Evolutionary conservation across 2,888 invertebrate genomes (phyloP).

Genomic region (Galerucella calmariensis): DNA sequence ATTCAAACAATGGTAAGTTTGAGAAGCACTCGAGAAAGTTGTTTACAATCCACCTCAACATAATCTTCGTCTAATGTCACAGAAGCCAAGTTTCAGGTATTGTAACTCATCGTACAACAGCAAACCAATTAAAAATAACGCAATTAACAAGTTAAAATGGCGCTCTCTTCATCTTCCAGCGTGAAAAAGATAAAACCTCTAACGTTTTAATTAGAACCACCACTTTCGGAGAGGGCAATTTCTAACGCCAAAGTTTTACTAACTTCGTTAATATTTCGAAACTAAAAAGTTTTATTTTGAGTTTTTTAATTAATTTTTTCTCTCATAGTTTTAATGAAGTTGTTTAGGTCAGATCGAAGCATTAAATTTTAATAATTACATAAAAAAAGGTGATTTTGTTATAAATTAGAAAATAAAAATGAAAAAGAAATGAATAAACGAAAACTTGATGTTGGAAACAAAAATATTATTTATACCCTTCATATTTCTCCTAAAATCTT

Average conservation of each 20-base stretch:
- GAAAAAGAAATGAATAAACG: no score
- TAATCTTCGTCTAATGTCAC: not conserved
- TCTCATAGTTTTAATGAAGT: not conserved
- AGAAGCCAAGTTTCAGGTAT: slow-evolving; percentile 5
- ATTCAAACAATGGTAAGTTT: not conserved
- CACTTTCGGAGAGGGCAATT: slow-evolving; percentile 10
- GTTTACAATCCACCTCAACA: not conserved
- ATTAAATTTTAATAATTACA: not conserved
- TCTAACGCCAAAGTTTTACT: slow-evolving; percentile 24
- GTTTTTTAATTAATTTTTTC: slow-evolving; percentile 6
- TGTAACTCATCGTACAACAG: slow-evolving; percentile 16
- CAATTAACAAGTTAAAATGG: slow-evolving; percentile 25
- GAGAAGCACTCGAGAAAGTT: not conserved
- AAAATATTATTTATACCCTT: no score
- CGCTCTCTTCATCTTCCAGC: slow-evolving; percentile 1
- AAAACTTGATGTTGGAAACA: no score
- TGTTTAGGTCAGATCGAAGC: not conserved
- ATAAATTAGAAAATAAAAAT: not conserved
- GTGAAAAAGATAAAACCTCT: slow-evolving; percentile 20
- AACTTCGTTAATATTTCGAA: slow-evolving; percentile 35
- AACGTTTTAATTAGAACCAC: slow-evolving; percentile 25
- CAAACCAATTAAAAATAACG: slow-evolving; percentile 27
- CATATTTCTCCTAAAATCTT: no score
- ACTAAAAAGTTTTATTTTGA: slow-evolving; percentile 37
- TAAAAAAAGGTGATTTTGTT: not conserved